Evolutionary conservation across 2,113 vertebrate genomes (phyloP).

Genomic region (Indicator maculatus): DNA sequence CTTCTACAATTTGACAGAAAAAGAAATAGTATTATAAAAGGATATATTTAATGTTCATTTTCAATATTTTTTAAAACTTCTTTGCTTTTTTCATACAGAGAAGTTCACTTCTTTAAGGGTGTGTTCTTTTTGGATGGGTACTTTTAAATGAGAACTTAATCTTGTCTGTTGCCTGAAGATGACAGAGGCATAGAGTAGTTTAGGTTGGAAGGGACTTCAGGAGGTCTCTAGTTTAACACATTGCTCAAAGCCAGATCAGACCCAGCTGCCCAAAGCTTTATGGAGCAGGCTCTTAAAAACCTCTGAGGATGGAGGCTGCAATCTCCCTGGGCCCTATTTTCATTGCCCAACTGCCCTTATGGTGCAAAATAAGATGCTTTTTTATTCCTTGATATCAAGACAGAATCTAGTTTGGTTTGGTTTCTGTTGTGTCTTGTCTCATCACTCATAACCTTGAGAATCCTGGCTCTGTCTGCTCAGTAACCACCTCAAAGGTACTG

Average conservation of each 20-base stretch:
- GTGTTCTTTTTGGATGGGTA: not conserved
- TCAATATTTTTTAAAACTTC: not conserved
- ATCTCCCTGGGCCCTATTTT: not conserved
- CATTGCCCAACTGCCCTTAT: not conserved
- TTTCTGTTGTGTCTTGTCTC: not conserved
- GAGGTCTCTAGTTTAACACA: not conserved
- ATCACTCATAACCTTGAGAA: not conserved
- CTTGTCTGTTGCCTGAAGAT: not conserved
- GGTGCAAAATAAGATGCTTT: not conserved
- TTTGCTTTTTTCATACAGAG: not conserved
- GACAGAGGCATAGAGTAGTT: not conserved
- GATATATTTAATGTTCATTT: not conserved
- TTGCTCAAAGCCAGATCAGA: not conserved
- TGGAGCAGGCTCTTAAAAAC: not conserved
- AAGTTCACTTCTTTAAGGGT: not conserved
- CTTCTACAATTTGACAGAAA: not conserved
- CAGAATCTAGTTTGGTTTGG: not conserved
- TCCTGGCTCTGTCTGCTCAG: not conserved
- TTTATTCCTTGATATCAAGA: not conserved
- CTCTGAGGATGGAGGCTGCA: not conserved
- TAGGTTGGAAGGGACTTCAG: not conserved
- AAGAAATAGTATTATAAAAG: conserved; percentile 25
- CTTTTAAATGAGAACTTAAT: not conserved
- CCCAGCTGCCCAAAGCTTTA: not conserved
- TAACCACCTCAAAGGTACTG: not conserved